Evolutionary conservation across 2,888 invertebrate genomes (phyloP).

Genomic region (Plebejus anna): DNA sequence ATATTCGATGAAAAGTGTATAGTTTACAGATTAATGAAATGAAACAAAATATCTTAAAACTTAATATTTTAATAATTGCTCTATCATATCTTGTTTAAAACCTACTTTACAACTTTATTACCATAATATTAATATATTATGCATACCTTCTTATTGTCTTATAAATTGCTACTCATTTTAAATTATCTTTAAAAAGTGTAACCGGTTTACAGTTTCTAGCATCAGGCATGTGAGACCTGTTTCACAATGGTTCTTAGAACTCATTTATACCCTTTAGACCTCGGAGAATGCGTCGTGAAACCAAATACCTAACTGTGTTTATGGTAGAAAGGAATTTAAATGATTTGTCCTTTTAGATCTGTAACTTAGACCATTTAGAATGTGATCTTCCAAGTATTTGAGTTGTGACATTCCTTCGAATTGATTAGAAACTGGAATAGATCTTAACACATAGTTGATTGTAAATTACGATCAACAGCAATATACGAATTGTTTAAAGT

Average conservation of each 20-base stretch:
- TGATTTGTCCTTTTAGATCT: neutral
- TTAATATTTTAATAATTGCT: neutral
- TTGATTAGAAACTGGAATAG: neutral
- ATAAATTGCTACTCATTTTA: neutral
- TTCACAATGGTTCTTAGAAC: neutral
- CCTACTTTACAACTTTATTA: neutral
- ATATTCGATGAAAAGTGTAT: neutral
- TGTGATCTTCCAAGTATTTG: neutral
- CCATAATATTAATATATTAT: neutral
- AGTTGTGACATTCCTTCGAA: neutral
- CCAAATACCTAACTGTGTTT: neutral
- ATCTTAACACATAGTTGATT: neutral
- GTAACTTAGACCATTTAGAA: neutral
- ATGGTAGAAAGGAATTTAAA: slow-evolving; percentile 3
- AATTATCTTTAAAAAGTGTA: neutral
- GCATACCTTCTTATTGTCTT: neutral
- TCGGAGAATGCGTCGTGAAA: slow-evolving; percentile 2
- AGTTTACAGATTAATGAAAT: neutral
- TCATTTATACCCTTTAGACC: neutral
- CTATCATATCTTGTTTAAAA: neutral
- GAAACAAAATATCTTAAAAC: neutral
- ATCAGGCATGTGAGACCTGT: slow-evolving; percentile 6
- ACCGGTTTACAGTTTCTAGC: neutral
- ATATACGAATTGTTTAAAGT: slow-evolving; percentile 7
- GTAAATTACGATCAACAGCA: slow-evolving; percentile 12